Conservation (phyloP, 53 echinoderm and acorn worm genomes). For the Echinometra lucunter region DNA sequence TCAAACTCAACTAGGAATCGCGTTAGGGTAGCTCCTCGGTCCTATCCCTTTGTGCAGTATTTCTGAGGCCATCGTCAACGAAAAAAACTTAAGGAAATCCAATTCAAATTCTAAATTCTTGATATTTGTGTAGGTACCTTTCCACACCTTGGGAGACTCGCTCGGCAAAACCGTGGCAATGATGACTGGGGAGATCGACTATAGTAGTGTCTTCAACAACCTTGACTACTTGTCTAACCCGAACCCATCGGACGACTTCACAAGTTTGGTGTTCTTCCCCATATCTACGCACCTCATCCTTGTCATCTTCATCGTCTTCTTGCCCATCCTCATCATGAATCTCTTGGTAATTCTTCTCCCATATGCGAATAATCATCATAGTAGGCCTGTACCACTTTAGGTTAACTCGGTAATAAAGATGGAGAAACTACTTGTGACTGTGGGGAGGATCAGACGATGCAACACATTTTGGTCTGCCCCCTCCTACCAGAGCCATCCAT, state of each 20-base stretch:
- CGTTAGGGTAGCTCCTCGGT: neutral
- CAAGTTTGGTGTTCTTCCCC: slow-evolving; percentile 32
- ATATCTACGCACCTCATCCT: slow-evolving; percentile 36
- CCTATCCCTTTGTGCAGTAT: neutral
- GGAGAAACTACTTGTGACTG: too few species aligned
- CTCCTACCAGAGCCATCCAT: too few species aligned
- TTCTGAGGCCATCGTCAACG: too few species aligned
- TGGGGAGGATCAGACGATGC: too few species aligned
- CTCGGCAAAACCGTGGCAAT: neutral
- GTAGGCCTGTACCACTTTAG: too few species aligned
- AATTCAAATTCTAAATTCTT: neutral
- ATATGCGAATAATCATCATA: neutral
- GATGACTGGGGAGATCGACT: slow-evolving; percentile 39
- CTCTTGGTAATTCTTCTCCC: slow-evolving; percentile 13
- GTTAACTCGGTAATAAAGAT: too few species aligned
- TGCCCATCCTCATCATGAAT: slow-evolving; percentile 52
- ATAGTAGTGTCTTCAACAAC: neutral
- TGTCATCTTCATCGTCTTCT: slow-evolving; percentile 59
- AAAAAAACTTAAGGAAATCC: neutral
- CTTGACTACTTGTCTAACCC: slow-evolving; percentile 15
- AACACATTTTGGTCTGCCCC: too few species aligned
- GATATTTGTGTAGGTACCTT: neutral
- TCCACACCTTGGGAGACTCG: slow-evolving; percentile 1
- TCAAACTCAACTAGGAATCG: too few species aligned
- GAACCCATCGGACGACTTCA: slow-evolving; percentile 6